Percentiles rank a stretch among this genome's conserved stretches.
Conservation (phyloP, 2,888 invertebrate genomes). For the Drosophila paucipuncta region DNA sequence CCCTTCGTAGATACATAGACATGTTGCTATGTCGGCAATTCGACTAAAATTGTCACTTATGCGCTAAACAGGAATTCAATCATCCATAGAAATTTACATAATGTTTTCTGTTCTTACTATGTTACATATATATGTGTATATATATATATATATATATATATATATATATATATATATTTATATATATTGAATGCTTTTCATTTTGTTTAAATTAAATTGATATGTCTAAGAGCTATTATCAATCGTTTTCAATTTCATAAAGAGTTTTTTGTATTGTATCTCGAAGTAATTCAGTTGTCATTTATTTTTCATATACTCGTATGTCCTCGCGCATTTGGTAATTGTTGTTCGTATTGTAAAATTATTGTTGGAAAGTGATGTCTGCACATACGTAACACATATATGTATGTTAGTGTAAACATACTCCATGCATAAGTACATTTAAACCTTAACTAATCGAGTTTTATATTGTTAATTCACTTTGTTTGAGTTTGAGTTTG, state of each 20-base stretch:
- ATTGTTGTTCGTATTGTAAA: conserved; percentile 30
- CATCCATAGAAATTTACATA: conserved; percentile 53
- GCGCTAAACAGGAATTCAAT: conserved; percentile 70
- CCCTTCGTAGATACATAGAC: conserved; percentile 34
- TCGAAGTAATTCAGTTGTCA: conserved; percentile 59
- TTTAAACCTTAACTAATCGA: conserved; percentile 36
- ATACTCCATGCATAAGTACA: conserved; percentile 12
- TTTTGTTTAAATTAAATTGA: conserved; percentile 82
- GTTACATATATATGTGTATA: conserved; percentile 23
- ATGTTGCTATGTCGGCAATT: conserved; percentile 16
- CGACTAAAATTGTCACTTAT: conserved; percentile 64
- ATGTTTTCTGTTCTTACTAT: conserved; percentile 28
- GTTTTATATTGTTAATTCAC: conserved; percentile 61
- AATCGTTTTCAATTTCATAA: conserved; percentile 83
- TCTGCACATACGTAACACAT: conserved; percentile 21
- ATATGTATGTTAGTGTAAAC: not conserved
- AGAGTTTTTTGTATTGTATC: conserved; percentile 60
- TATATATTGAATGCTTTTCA: conserved; percentile 41
- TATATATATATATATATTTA: conserved; percentile 38
- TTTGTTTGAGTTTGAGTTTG: conserved; percentile 52
- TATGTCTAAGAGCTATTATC: conserved; percentile 86
- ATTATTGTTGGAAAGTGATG: conserved; percentile 53
- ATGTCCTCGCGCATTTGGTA: conserved; percentile 4
- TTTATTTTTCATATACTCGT: conserved; percentile 14
- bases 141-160: not conserved